Evolutionary conservation across 2,888 invertebrate genomes (phyloP).

Genomic region (Imbricaverruca yamaguchii): DNA sequence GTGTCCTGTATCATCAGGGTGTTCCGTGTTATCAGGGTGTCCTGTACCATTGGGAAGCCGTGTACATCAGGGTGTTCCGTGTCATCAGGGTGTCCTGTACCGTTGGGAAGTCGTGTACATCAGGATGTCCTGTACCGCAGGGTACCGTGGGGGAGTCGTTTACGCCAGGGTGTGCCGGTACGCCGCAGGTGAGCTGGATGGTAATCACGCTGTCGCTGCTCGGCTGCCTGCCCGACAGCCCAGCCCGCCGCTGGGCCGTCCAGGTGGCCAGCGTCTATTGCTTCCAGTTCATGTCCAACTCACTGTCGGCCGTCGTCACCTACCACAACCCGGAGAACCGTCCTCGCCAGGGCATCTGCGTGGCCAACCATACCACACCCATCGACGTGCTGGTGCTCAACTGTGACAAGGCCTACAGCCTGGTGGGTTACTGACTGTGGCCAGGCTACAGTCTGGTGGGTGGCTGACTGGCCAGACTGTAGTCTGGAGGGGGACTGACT

Average conservation of each 20-base stretch:
- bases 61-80: not conserved
- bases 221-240: constrained; percentile 70
- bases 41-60: not conserved
- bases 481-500: too few relatives aligned
- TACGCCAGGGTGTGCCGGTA: too few relatives aligned
- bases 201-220: constrained; percentile 77
- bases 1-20: too few relatives aligned
- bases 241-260: constrained; percentile 70
- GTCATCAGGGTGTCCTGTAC: not conserved
- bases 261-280: constrained; percentile 74
- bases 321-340: constrained; percentile 80
- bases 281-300: constrained; percentile 85
- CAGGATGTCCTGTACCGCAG: too few relatives aligned
- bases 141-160: too few relatives aligned
- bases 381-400: constrained; percentile 94
- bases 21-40: not conserved
- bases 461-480: not conserved
- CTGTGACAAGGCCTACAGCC: constrained; percentile 93
- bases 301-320: constrained; percentile 78
- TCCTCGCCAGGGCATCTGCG: constrained; percentile 80
- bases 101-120: not conserved
- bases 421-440: constrained; percentile 55
- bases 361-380: constrained; percentile 98
- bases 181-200: constrained; percentile 72
- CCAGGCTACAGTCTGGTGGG: not conserved